Evolutionary conservation across 2,888 invertebrate genomes (phyloP), one percentile per base, ranked within the genome.

Genomic region (Norana najaformis): DNA sequence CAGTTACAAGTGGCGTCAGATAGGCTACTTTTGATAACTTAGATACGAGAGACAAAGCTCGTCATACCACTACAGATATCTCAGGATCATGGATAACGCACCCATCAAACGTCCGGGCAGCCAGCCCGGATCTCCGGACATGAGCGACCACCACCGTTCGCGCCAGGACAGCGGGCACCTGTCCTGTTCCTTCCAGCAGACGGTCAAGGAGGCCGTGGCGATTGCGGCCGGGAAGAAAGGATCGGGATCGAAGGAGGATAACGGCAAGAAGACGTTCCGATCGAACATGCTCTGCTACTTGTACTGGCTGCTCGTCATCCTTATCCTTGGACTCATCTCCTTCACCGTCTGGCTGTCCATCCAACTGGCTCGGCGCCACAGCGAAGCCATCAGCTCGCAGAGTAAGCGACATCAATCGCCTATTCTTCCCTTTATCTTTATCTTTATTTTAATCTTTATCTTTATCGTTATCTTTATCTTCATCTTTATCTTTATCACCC

Each of bases 321-420:
- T 90, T 88, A 91, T 90, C 34, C 37, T 91, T 34, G 89, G 90
- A 18, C 90, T 91, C 88, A 91, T 91, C 85, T 91, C 91, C 1
- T 91, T 91, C 91, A 91, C 91, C 34, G 90, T 90, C 30, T 91
- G 91, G 91, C 90, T 91, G 88, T 91, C 91, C 88, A 90, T 91
- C n/a, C 90, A 91, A 53, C 90, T 91, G 83, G 91, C 91, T 37
- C 37, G 89, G 1, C 90, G 91, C 36, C 90, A 91, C 89, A 91
- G 89, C 90, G 89, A 36, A 5, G 89, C 89, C 36, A 41, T 89
- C n/a, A 41, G 11, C 35, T 37, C 89, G 36, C 89, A 89, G 69
- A 53, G 89, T 89, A 69, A 53, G 89, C n/a, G n/a, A n/a, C n/a
- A n/a, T n/a, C n/a, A n/a, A n/a, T n/a, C n/a, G n/a, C n/a, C n/a